Percentiles rank a stretch among this genome's conserved stretches.
Conservation (phyloP, 2,797 vertebrate genomes). For the Hypotaenidia philippensis region DNA sequence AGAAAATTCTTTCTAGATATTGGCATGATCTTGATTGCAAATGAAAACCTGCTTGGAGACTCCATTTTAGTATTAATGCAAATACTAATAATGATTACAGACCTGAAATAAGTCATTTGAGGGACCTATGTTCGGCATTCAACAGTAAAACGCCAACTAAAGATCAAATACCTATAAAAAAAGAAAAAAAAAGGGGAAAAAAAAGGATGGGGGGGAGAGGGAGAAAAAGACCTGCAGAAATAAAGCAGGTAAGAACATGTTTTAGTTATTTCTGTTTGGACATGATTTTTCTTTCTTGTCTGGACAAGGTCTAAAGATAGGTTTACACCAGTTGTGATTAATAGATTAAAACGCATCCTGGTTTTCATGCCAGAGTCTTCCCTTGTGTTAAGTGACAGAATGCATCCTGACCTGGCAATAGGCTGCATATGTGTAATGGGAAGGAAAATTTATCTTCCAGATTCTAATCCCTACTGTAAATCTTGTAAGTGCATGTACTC, state of each 20-base stretch:
- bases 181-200: fast-evolving
- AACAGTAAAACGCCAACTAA: neutral
- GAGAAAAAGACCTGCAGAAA: neutral
- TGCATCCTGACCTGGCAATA: constrained; percentile 39
- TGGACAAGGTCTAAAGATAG: constrained; percentile 48
- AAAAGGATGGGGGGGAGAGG: fast-evolving
- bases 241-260: constrained; percentile 22
- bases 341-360: constrained; percentile 46
- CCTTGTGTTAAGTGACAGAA: constrained; percentile 42
- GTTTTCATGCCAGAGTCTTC: constrained; percentile 43
- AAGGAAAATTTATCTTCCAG: constrained; percentile 60
- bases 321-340: constrained; percentile 57
- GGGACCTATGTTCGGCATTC: neutral
- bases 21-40: neutral
- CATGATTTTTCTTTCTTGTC: constrained; percentile 54
- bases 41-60: neutral
- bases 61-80: neutral
- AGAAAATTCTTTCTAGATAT: neutral
- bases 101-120: neutral
- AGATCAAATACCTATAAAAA: neutral
- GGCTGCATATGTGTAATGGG: neutral
- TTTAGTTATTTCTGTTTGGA: constrained; percentile 35
- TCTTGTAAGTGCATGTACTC: constrained; percentile 28
- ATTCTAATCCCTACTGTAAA: constrained; percentile 65
- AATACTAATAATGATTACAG: neutral